These are phyloP conservation scores for Uria lomvia DNA, from an alignment of 2,113 vertebrate species.

Conservation along the genomic window DNA sequence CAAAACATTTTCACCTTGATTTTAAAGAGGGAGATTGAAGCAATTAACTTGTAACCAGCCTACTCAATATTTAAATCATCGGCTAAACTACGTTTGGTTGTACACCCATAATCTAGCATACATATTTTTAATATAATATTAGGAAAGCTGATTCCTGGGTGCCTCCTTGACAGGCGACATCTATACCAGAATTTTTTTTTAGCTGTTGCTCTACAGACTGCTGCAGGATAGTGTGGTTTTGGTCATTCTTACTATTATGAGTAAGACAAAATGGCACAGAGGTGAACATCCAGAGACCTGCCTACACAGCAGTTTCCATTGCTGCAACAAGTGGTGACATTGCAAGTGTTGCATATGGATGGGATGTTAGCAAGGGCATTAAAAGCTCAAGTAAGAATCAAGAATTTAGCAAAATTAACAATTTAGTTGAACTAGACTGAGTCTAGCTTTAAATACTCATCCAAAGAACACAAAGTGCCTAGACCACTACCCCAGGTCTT, in stretches of 20 bases:
- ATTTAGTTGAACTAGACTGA: background rate
- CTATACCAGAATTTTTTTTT: background rate
- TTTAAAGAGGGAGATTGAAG: background rate
- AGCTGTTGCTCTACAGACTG: background rate
- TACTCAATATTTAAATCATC: background rate
- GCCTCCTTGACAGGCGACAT: background rate
- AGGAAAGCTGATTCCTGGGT: background rate
- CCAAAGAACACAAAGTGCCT: background rate
- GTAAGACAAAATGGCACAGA: background rate
- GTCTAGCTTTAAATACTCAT: background rate
- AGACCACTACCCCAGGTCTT: background rate
- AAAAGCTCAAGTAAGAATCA: background rate
- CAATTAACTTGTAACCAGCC: background rate
- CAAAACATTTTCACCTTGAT: background rate
- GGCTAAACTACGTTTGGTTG: background rate
- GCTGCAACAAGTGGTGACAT: background rate
- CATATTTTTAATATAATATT: background rate
- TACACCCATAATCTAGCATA: background rate
- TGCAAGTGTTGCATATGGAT: background rate
- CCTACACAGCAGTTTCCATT: background rate
- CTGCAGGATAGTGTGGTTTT: background rate
- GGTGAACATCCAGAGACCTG: fast-evolving
- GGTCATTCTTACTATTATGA: background rate
- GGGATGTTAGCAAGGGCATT: background rate
- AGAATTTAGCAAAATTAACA: background rate